Percentiles rank a stretch among this genome's conserved stretches.
Conservation (phyloP, 2,797 vertebrate genomes). For the Macroramphosus scolopax region DNA sequence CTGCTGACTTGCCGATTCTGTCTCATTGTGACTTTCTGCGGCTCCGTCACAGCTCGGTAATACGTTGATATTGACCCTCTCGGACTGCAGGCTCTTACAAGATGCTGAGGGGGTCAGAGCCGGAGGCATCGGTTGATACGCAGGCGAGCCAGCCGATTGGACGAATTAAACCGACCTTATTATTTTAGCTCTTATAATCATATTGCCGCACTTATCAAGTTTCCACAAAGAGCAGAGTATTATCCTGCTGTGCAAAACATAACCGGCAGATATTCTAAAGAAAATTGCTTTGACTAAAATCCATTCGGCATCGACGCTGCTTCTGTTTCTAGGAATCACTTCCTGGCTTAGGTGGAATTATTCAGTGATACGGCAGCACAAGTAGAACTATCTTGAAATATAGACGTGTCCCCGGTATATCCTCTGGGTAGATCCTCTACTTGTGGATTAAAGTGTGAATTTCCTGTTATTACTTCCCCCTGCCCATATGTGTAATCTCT, state of each 20-base stretch:
- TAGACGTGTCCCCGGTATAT: slow-evolving; percentile 23
- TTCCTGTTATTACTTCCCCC: slow-evolving; percentile 47
- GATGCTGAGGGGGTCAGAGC: slow-evolving; percentile 32
- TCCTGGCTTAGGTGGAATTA: slow-evolving; percentile 45
- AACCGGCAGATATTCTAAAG: slow-evolving; percentile 17
- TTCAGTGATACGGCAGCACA: slow-evolving; percentile 26
- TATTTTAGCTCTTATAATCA: slow-evolving; percentile 42
- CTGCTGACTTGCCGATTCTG: slow-evolving; percentile 81
- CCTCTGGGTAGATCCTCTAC: slow-evolving; percentile 34
- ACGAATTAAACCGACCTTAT: slow-evolving; percentile 55
- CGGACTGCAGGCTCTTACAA: slow-evolving; percentile 60
- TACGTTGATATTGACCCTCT: slow-evolving; percentile 78
- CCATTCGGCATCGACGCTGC: slow-evolving; percentile 2
- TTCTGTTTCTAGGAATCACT: slow-evolving; percentile 5
- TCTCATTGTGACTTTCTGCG: slow-evolving; percentile 79
- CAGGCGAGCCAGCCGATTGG: slow-evolving; percentile 48
- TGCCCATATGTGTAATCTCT: slow-evolving; percentile 64
- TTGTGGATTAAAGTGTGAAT: slow-evolving; percentile 68
- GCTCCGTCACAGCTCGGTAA: slow-evolving; percentile 74
- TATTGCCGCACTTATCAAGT: slow-evolving; percentile 39
- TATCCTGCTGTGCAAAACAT: slow-evolving; percentile 14
- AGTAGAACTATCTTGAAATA: slow-evolving; percentile 37
- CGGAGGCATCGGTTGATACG: slow-evolving; percentile 47
- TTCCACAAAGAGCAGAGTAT: slow-evolving; percentile 21
- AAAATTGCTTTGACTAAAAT: slow-evolving; percentile 12